Base-by-base conservation (phyloP, 2,113 vertebrate genomes). In the Cygnus atratus region DNA sequence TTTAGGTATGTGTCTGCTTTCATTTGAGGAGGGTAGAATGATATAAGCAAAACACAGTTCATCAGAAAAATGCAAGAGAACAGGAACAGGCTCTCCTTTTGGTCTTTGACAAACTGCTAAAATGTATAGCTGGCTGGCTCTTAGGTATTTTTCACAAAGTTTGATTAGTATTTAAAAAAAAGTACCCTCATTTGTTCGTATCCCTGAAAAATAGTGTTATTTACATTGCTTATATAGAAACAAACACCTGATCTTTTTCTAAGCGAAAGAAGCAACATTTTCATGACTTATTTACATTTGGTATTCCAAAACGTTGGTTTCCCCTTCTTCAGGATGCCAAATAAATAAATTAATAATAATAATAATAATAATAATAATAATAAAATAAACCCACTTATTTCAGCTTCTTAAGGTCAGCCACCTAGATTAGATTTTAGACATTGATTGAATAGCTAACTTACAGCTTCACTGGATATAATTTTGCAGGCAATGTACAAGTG, bases 1-100 rank as follows among this genome's bases (percentile, higher is more conserved):
- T 77, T n/a, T 78, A 39, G 59, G 24, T 63, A 68, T 37, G 31
- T 48, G 11, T 78, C 88, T 92, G 61, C 52, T 86, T 96, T 94
- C 33, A 86, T 88, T 61, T 77, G 57, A 31, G 35, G 35, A 73
- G n/a, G 25, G 87, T 58, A 70, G 31, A 87, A 89, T 33, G 37
- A 55, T 33, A 89, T 68, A 87, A 93, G 67, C 44, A 94, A 86
- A 71, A 57, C 29, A 55, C 31, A 52, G 3, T 61, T 91, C 41
- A 66, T 33, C 41, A 21, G 3, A 10, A 71, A 94, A 96, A 88
- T 43, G 46, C 17, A 88, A 35, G 35, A 83, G 26, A 80, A 22
- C 48, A 84, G 72, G 39, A 93, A 67, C 57, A 94, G 73, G 9
- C 21, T 91, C 25, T 66, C 6, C 43, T 83, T 33, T 54, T 75